Evolutionary conservation across 92 coral and sea anemone species (phyloP), one percentile per base, ranked within the genome.

Genomic region (Porites evermanni): DNA sequence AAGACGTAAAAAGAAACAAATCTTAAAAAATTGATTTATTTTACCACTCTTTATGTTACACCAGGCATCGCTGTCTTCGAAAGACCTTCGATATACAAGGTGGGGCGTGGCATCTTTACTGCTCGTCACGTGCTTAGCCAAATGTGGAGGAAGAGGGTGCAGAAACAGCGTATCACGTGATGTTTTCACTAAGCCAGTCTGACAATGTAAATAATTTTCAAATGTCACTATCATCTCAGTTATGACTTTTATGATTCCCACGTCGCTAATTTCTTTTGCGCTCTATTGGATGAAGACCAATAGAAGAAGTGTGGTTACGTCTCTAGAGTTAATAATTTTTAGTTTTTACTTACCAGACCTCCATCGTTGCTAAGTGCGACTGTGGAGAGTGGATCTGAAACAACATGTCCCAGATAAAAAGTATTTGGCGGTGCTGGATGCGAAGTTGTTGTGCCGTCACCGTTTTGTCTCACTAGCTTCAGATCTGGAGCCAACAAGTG

Each of bases 341-440:
- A 29, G 26, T 16, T 19, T 16, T 18, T 8, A 69, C 93, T 73
- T 89, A 96, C 98, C 98, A 96, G 85, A 47, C 98, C 98, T 12
- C 84, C 84, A 72, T 93, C 54, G 65, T 89, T 91, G 80, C 94
- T 96, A 23, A 96, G 80, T 21, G 98, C 96, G 79, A 96, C 96
- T 60, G 85, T 58, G 14, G 98, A 94, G 61, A 79, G 79, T 10
- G 98, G 98, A 51, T 96, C 92, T n/a, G 92, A 91, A n/a, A 81
- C 67, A 38, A 96, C 98, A 12, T 88, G 95, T 44, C 98, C 98
- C 10, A 80, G 85, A 53, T 94, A 96, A 86, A 88, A 92, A 16
- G 88, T 77, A 66, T 89, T 91, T 59, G 75, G 87, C 23, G 98
- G 94, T 53, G 87, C 85, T 52, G 90, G 86, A 19, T 77, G 79